phyloP scores from a whole-genome alignment of 1,140 invertebrate genomes.

The Drosophila orena region DNA sequence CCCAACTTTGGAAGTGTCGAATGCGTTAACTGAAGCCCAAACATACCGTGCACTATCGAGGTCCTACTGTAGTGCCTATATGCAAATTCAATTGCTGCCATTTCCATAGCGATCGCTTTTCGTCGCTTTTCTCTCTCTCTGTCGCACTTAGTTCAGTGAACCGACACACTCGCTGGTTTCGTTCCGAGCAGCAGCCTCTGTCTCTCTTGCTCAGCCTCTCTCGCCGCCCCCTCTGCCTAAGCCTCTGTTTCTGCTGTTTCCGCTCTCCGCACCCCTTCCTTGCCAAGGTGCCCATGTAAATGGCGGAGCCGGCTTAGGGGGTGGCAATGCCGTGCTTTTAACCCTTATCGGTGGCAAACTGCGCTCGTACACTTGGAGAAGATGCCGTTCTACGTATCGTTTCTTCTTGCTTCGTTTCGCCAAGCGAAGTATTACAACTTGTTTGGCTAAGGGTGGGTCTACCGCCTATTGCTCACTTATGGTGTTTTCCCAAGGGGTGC shows the following conservation, averaged over 20 bases:
- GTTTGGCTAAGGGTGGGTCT: constrained; percentile 62
- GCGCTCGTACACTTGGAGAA: constrained; percentile 11
- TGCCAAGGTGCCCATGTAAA: constrained; percentile 38
- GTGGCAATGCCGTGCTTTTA: constrained; percentile 64
- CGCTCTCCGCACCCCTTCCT: constrained; percentile 1
- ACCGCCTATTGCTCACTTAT: constrained; percentile 64
- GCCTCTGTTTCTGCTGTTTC: not conserved
- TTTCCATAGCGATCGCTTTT: constrained; percentile 8
- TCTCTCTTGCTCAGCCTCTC: constrained; percentile 1
- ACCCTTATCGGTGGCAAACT: constrained; percentile 56
- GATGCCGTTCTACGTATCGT: constrained; percentile 3
- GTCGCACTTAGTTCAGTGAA: constrained; percentile 41
- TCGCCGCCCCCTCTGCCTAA: constrained; percentile 1
- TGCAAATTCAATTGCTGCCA: constrained; percentile 11
- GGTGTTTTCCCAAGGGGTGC: constrained; percentile 32
- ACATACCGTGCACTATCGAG: not conserved
- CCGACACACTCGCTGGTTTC: constrained; percentile 32
- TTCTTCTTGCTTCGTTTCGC: constrained; percentile 27
- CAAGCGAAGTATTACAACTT: constrained; percentile 69
- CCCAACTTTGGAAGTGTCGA: not conserved
- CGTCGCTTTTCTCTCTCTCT: not conserved
- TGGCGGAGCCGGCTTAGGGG: constrained; percentile 40
- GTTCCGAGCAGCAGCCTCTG: constrained; percentile 24
- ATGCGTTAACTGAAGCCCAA: too few species aligned
- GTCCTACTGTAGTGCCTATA: not conserved